phyloP scores from a whole-genome alignment of 2,888 invertebrate species.

The Morpho achilles region DNA sequence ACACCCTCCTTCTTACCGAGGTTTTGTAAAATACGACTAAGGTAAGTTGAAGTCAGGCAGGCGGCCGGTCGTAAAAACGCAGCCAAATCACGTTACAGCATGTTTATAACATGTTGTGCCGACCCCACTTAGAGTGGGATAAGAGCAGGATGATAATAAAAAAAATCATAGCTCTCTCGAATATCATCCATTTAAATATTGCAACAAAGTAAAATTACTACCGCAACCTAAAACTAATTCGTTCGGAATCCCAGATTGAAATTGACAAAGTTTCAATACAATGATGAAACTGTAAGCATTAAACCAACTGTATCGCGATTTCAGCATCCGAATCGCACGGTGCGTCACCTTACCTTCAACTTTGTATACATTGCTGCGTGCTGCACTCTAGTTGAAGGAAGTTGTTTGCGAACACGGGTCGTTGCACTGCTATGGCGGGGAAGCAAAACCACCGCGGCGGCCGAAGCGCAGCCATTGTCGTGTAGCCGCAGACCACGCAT shows the following conservation, averaged over 20 bases:
- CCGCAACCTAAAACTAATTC: conserved; percentile 19
- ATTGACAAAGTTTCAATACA: conserved; percentile 26
- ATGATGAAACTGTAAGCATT: conserved; percentile 30
- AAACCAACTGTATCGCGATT: conserved; percentile 35
- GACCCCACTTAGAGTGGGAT: too few relatives aligned
- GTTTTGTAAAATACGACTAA: too few relatives aligned
- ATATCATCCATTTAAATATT: conserved; percentile 7
- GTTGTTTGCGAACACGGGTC: conserved; percentile 30
- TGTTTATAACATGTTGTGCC: too few relatives aligned
- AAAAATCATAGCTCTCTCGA: too few relatives aligned
- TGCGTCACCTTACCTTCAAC: conserved; percentile 58
- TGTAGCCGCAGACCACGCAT: conserved; percentile 55
- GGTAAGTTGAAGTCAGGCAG: too few relatives aligned
- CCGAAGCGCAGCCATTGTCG: conserved; percentile 56
- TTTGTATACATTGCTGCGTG: conserved; percentile 38
- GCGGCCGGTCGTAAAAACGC: too few relatives aligned
- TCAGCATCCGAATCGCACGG: conserved; percentile 43
- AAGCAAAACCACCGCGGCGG: conserved; percentile 60
- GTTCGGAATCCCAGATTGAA: conserved; percentile 15
- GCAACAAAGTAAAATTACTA: conserved; percentile 13
- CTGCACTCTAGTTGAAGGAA: conserved; percentile 24
- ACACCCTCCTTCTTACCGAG: too few relatives aligned
- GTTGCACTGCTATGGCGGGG: conserved; percentile 50
- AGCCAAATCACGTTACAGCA: too few relatives aligned
- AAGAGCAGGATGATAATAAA: too few relatives aligned